phyloP scores from a whole-genome alignment of 2,888 invertebrate species.

The Myopa tessellatipennis region DNA sequence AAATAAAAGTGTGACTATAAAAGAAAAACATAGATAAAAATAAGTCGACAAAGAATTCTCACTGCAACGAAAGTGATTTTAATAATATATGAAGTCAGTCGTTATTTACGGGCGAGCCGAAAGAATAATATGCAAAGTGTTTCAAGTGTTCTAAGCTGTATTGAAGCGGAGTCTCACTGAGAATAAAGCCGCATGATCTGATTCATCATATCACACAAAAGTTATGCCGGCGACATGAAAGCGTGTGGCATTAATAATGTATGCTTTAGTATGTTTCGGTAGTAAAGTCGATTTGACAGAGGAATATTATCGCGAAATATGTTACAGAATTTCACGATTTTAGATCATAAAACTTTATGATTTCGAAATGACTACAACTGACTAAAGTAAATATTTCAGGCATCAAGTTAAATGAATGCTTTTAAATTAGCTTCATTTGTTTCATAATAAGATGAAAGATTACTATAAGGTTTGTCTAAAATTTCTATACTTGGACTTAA shows the following conservation, averaged over 20 bases:
- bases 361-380: too few relatives aligned
- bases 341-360: too few relatives aligned
- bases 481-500: too few relatives aligned
- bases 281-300: neutral
- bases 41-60: constrained; percentile 56
- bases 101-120: constrained; percentile 25
- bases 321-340: too few relatives aligned
- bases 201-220: neutral
- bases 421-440: neutral
- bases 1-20: constrained; percentile 58
- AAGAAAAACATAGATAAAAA: constrained; percentile 50
- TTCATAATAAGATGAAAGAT: neutral
- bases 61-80: constrained; percentile 68
- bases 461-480: too few relatives aligned
- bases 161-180: constrained; percentile 18
- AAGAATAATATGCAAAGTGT: constrained; percentile 12
- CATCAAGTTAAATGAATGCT: neutral
- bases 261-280: neutral
- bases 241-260: neutral
- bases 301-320: neutral
- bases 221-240: constrained; percentile 9
- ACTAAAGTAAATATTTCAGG: too few relatives aligned
- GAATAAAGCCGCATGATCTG: neutral
- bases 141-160: neutral
- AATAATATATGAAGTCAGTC: constrained; percentile 64